phyloP scores from a whole-genome alignment of 2,113 vertebrate species.

The Vulpes vulpes region DNA sequence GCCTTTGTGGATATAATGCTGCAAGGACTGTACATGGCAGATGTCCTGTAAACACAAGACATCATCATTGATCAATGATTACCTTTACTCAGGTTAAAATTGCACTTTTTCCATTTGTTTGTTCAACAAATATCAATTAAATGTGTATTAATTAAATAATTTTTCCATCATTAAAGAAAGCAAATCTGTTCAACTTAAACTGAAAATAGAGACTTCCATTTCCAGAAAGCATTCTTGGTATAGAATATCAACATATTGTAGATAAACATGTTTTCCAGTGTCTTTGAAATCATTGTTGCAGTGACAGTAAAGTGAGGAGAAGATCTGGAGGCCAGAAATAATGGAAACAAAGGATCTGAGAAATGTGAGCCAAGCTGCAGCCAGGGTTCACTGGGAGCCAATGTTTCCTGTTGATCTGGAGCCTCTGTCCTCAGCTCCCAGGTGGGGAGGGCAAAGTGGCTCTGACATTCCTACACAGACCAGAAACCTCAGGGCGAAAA shows the following conservation, averaged over 20 bases:
- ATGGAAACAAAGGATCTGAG: not conserved
- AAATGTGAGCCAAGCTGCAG: fast-evolving
- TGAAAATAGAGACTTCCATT: not conserved
- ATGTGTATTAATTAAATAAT: not conserved
- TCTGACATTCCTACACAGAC: not conserved
- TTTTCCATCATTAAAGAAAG: not conserved
- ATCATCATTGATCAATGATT: not conserved
- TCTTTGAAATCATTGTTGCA: not conserved
- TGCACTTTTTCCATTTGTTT: not conserved
- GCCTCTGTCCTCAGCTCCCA: not conserved
- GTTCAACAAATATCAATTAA: not conserved
- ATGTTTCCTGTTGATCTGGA: not conserved
- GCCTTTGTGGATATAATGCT: not conserved
- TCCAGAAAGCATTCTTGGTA: not conserved
- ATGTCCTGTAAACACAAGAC: not conserved
- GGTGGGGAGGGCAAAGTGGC: fast-evolving
- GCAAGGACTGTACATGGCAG: not conserved
- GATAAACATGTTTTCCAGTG: not conserved
- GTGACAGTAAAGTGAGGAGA: not conserved
- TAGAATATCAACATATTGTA: not conserved
- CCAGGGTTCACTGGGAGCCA: not conserved
- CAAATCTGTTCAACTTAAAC: not conserved
- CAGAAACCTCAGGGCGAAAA: not conserved
- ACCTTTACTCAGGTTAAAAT: not conserved
- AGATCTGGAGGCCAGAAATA: not conserved